These are phyloP conservation scores for Urocynchramus pylzowi DNA, from an alignment of 2,113 vertebrate species.

Conservation along the genomic window DNA sequence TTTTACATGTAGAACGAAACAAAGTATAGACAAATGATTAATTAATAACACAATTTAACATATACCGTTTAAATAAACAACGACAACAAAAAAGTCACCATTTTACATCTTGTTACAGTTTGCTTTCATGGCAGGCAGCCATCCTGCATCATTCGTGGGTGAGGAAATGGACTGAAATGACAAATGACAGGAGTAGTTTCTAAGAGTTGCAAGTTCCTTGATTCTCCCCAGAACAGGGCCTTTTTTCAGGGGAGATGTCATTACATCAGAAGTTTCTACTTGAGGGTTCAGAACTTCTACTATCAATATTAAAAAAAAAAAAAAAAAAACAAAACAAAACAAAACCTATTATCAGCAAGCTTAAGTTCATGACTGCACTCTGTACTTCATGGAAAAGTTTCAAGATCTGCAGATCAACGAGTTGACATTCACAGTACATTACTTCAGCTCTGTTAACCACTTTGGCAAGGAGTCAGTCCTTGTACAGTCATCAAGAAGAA, in stretches of 20 bases:
- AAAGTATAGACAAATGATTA: not conserved
- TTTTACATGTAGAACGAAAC: not conserved
- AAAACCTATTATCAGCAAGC: not conserved
- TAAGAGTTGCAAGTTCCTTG: not conserved
- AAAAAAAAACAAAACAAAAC: not conserved
- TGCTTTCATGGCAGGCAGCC: not conserved
- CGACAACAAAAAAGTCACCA: not conserved
- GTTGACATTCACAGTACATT: not conserved
- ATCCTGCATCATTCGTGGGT: not conserved
- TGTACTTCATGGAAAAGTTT: not conserved
- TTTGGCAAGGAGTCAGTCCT: not conserved
- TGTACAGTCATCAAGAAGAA: not conserved
- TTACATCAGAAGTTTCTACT: not conserved
- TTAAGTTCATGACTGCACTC: not conserved
- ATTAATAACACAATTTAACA: not conserved
- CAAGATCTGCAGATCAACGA: not conserved
- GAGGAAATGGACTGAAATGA: not conserved
- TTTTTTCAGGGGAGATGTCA: not conserved
- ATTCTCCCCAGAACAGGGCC: not conserved
- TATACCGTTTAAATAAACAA: not conserved
- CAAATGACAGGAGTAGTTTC: not conserved
- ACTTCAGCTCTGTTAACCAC: not conserved
- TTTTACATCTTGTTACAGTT: not conserved
- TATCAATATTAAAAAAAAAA: not conserved
- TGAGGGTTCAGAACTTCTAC: not conserved